Conservation (phyloP, 2,888 invertebrate species). For the Nomada flava region DNA sequence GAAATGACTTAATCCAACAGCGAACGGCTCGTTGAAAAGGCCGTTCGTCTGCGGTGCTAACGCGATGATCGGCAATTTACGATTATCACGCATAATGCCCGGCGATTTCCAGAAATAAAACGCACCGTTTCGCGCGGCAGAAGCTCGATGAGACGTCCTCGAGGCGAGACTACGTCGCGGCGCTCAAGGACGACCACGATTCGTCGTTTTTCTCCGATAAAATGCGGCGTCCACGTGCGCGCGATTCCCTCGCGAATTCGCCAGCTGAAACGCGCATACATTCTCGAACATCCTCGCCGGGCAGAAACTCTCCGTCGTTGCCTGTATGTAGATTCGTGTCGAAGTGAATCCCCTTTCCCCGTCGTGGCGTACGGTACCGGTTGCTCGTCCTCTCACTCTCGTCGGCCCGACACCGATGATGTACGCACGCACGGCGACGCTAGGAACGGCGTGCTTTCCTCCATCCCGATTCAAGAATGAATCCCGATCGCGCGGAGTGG, state of each 20-base stretch:
- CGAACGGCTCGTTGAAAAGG: background rate
- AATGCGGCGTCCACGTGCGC: slow-evolving; percentile 45
- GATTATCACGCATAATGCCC: slow-evolving; percentile 38
- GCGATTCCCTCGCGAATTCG: slow-evolving; percentile 31
- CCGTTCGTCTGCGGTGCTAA: background rate
- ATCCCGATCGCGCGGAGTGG: slow-evolving; percentile 29
- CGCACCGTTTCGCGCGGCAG: slow-evolving; percentile 20
- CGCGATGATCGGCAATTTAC: slow-evolving; percentile 19
- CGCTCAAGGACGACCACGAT: slow-evolving; percentile 56
- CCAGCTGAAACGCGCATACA: background rate
- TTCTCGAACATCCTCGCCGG: background rate
- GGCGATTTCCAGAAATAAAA: slow-evolving; percentile 37
- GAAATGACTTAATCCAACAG: background rate
- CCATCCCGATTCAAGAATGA: slow-evolving; percentile 51
- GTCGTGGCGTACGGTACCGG: slow-evolving; percentile 53
- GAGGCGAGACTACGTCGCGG: slow-evolving; percentile 22
- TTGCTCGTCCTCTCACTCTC: slow-evolving; percentile 70
- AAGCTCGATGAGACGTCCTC: slow-evolving; percentile 35
- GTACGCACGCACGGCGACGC: slow-evolving; percentile 29
- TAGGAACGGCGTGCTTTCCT: slow-evolving; percentile 50
- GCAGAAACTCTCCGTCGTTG: slow-evolving; percentile 7
- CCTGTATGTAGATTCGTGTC: slow-evolving; percentile 29
- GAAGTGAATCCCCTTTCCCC: slow-evolving; percentile 45
- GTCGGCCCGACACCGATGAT: slow-evolving; percentile 33
- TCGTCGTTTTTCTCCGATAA: slow-evolving; percentile 22